Evolutionary conservation across 1,140 invertebrate species (phyloP), one percentile per base, ranked within the genome.

Genomic region (Drosophila pallidifrons): DNA sequence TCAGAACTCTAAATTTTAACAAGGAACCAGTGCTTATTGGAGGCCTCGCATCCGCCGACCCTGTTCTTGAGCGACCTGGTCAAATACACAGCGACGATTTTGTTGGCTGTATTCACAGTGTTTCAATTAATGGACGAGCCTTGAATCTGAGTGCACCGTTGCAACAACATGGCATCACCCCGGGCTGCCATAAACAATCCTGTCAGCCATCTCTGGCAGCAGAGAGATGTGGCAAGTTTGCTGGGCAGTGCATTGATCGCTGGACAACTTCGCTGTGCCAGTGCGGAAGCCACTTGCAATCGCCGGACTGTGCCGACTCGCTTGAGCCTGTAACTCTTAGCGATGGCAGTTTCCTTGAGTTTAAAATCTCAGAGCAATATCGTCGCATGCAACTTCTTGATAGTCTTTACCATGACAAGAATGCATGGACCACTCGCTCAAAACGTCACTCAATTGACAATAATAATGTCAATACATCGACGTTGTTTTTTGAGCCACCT

Each of bases 81-180:
- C 97, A 98, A 93, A 95, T 99, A 20, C 95, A 96, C 73, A 96
- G 97, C 0, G 97, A 99, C 87, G 98, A 99, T 92, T 96, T 99
- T 57, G 95, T 99, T 38, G 98, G 98, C 1, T 99, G 98, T 85
- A 94, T 99, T 58, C 97, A 98, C 81, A 97, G 97, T 73, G 96
- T 99, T 0, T 95, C 96, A 0, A 95, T 99, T 35, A 98, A 98
- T 88, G 97, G 97, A 6, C 94, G 96, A 8, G 92, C 94, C 1
- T 82, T 98, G 1, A 98, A 98, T 86, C 91, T 98, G 55, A 96
- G 96, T 15, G 95, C 94, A 78, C 96, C 97, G 0, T 73, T 98
- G 0, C 93, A 95, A 16, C 95, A 96, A 1, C 93, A 95, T 15
- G 95, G 95, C 0, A 95, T 98, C 1, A 94, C 95, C 47, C 93